Percentiles rank a stretch among this genome's conserved stretches.
phyloP scores from a whole-genome alignment of 35 echinoderm and acorn worm species.

The Nesometra sesokonis region DNA sequence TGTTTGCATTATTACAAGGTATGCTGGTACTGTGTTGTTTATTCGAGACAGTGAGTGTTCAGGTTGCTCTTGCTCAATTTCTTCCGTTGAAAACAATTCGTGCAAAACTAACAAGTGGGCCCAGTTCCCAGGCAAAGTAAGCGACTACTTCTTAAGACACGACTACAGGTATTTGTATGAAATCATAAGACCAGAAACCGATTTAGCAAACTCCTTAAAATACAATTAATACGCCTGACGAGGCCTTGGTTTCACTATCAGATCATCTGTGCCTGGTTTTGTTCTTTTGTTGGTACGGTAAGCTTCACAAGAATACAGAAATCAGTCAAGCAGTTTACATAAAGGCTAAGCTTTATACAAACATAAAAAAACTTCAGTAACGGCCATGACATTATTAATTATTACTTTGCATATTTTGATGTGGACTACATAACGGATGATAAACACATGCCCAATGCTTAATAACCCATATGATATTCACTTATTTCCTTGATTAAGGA shows the following conservation, averaged over 20 bases:
- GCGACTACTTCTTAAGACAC: background rate
- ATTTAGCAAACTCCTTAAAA: background rate
- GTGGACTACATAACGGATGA: background rate
- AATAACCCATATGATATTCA: too few species aligned
- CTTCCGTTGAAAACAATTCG: background rate
- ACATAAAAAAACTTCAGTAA: background rate
- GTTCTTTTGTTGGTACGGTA: background rate
- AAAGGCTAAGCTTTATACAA: background rate
- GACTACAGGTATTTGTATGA: background rate
- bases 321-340: background rate
- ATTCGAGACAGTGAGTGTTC: background rate
- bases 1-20: background rate
- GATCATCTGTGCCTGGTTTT: background rate
- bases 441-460: too few species aligned
- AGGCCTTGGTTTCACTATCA: background rate
- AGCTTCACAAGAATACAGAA: background rate
- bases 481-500: too few species aligned
- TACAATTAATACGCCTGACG: background rate
- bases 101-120: background rate
- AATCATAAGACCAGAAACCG: background rate
- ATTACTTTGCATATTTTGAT: background rate
- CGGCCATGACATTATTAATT: background rate
- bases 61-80: background rate
- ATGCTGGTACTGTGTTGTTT: background rate
- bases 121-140: background rate